Evolutionary conservation across 1,140 invertebrate species (phyloP), one percentile per base, ranked within the genome.

Genomic region (Lepidurus apus): DNA sequence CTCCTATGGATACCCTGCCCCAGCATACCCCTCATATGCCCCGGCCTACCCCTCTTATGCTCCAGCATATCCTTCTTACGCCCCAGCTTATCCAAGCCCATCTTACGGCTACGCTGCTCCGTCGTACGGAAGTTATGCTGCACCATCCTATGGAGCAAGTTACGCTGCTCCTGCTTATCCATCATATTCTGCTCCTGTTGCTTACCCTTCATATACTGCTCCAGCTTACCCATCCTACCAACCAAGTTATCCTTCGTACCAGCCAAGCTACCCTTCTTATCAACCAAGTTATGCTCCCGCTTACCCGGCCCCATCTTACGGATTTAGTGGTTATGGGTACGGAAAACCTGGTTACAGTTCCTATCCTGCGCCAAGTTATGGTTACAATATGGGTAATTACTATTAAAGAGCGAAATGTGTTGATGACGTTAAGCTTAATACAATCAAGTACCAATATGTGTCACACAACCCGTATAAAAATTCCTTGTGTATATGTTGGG

Each of bases 261-360:
- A 65, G 3, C 17, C 53, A 65, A 65, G 53, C 53, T 65, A 65
- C 21, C 53, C 53, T n/a, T 65, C 53, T 9, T 65, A 65, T 21
- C 53, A 65, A 65, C 53, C 53, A 13, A 65, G 53, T 17, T 65
- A 65, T 21, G 53, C 53, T 13, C n/a, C 53, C 8, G 53, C 53
- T 17, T 65, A 65, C 13, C 53, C 53, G 21, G n/a, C 53, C 17
- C 53, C 53, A 11, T 47, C 45, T 65, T 65, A 21, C n/a, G 53
- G 53, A 13, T 65, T 65, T 21, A 65, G 53, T 65, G 21, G 13
- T 17, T 65, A 65, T 21, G 53, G 53, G 7, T 65, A 65, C n/a
- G 53, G 53, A 65, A 65, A 65, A 65, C 53, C 53, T 21, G 53
- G 53, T 65, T 65, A 65, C 21, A 65, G 53, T 21, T 65, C 53